phyloP scores from a whole-genome alignment of 1,140 invertebrate species.

The Zaprionus tsacasi region DNA sequence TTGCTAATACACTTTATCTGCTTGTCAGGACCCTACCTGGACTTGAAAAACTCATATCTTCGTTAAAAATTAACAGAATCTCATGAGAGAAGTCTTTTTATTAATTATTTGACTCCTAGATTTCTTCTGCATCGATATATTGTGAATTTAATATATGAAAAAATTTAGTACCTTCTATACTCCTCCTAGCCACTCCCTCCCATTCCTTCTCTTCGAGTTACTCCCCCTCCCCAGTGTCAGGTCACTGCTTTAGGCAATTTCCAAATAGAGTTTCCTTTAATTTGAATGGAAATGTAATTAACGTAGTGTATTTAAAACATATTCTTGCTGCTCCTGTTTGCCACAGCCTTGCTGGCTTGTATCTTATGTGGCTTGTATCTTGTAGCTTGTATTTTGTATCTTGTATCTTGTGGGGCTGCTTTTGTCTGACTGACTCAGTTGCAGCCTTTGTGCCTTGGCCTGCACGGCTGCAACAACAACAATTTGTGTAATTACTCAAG shows the following conservation, averaged over 20 bases:
- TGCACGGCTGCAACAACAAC: constrained; percentile 24
- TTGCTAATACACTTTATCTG: too few relatives aligned
- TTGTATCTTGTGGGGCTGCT: constrained; percentile 11
- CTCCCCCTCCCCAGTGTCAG: not conserved
- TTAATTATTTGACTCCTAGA: too few relatives aligned
- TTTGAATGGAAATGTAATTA: constrained; percentile 27
- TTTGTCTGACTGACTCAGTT: constrained; percentile 2
- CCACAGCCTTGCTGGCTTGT: not conserved
- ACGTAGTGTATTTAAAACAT: constrained; percentile 7
- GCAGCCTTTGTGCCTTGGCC: constrained; percentile 20
- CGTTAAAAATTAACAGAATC: too few relatives aligned
- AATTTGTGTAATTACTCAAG: constrained; percentile 42
- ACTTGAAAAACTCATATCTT: too few relatives aligned
- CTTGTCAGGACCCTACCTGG: too few relatives aligned
- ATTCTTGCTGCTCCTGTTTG: not conserved
- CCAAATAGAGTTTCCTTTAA: constrained; percentile 23
- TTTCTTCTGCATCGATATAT: too few relatives aligned
- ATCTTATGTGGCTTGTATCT: constrained; percentile 1
- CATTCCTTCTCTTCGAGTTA: not conserved
- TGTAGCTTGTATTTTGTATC: constrained; percentile 5
- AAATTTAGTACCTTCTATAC: not conserved
- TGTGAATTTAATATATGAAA: too few relatives aligned
- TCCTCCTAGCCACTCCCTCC: not conserved
- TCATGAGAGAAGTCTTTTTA: too few relatives aligned
- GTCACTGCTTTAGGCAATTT: not conserved